phyloP scores from a whole-genome alignment of 1,140 invertebrate genomes.

The Drosophila mayri region DNA sequence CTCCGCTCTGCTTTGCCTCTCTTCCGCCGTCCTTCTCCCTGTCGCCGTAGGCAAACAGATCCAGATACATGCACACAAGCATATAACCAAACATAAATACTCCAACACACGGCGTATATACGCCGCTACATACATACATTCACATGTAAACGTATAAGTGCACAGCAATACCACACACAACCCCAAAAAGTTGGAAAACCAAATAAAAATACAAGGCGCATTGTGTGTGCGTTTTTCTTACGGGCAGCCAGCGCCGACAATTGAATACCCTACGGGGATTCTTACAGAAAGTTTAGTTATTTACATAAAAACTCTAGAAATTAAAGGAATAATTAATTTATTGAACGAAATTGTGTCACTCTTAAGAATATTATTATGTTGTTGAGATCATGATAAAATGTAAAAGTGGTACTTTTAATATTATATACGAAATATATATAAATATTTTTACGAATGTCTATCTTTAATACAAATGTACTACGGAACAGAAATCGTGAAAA shows the following conservation, averaged over 20 bases:
- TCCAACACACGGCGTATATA: slow-evolving; percentile 37
- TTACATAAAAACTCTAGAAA: neutral
- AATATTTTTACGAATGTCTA: neutral
- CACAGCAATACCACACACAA: slow-evolving; percentile 71
- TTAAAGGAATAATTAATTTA: neutral
- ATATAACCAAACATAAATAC: slow-evolving; percentile 45
- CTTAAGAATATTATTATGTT: neutral
- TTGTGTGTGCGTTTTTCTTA: slow-evolving; percentile 68
- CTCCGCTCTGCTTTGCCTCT: slow-evolving; percentile 13
- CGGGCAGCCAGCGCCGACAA: slow-evolving; percentile 27
- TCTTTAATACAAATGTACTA: neutral
- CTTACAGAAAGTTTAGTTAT: no score
- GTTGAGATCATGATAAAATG: neutral
- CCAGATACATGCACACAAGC: slow-evolving; percentile 59
- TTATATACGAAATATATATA: neutral
- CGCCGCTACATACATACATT: slow-evolving; percentile 37
- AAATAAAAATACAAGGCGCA: slow-evolving; percentile 79
- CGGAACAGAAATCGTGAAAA: no score
- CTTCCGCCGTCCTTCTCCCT: slow-evolving; percentile 6
- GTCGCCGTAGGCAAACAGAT: slow-evolving; percentile 59
- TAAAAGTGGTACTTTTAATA: no score
- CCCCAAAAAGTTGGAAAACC: slow-evolving; percentile 81
- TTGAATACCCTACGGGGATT: slow-evolving; percentile 21
- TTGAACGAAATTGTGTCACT: neutral
- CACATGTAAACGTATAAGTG: slow-evolving; percentile 50